Evolutionary conservation across 2,888 invertebrate genomes (phyloP).

Genomic region (Hololepta plana): DNA sequence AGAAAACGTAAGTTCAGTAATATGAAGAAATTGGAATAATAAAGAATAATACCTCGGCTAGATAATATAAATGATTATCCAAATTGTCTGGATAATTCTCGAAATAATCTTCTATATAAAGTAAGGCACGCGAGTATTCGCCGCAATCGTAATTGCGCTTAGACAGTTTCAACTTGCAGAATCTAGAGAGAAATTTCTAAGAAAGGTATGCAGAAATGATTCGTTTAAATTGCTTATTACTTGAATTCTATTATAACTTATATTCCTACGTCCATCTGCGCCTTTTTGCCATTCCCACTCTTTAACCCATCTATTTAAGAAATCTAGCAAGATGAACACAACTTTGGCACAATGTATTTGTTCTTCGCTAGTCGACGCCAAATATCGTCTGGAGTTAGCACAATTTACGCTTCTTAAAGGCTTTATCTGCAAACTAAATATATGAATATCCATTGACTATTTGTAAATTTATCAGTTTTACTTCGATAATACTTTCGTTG

Average conservation of each 20-base stretch:
- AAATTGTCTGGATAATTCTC: slow-evolving; percentile 33
- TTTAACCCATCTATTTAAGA: slow-evolving; percentile 54
- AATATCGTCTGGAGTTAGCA: too few species aligned
- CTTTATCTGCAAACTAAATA: too few species aligned
- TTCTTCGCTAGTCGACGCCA: slow-evolving; percentile 8
- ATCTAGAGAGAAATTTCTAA: slow-evolving; percentile 15
- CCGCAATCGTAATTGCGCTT: slow-evolving; percentile 56
- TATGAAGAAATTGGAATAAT: too few species aligned
- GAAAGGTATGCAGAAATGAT: slow-evolving; percentile 1
- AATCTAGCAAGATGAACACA: slow-evolving; percentile 56
- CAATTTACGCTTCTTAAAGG: too few species aligned
- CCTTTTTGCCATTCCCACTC: slow-evolving; percentile 34
- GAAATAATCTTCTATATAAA: slow-evolving; percentile 59
- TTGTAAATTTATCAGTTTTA: too few species aligned
- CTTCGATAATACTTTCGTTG: background rate
- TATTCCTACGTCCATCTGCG: slow-evolving; percentile 13
- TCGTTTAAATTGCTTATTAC: too few species aligned
- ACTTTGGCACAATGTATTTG: too few species aligned
- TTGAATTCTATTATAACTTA: slow-evolving; percentile 17
- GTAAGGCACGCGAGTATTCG: slow-evolving; percentile 55
- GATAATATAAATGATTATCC: slow-evolving; percentile 41
- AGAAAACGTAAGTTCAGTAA: too few species aligned
- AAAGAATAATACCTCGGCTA: too few species aligned
- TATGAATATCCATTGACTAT: too few species aligned
- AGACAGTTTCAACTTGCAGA: slow-evolving; percentile 49